These are phyloP conservation scores for Brachionus calyciflorus DNA, from an alignment of 1,140 invertebrate genomes.

Conservation along the genomic window DNA sequence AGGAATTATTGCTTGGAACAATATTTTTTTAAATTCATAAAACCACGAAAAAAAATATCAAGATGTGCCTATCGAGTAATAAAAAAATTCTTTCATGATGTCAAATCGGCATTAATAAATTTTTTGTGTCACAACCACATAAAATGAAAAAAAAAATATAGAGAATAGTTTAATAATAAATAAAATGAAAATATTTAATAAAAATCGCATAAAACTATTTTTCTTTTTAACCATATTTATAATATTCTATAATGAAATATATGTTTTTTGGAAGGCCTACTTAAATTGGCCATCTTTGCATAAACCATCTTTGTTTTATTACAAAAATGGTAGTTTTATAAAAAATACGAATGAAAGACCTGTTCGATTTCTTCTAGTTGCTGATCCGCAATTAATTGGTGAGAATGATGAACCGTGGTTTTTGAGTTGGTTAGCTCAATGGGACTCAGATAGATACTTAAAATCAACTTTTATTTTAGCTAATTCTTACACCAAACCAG, in stretches of 20 bases:
- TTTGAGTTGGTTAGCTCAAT: constrained; percentile 64
- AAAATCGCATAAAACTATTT: neutral
- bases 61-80: too few relatives aligned
- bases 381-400: constrained; percentile 87
- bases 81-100: too few relatives aligned
- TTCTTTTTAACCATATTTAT: neutral
- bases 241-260: constrained; percentile 28
- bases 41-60: constrained; percentile 6
- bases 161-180: neutral
- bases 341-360: constrained; percentile 1
- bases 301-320: constrained; percentile 1
- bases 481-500: constrained; percentile 71
- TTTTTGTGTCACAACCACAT: neutral
- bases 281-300: constrained; percentile 29
- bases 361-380: constrained; percentile 68
- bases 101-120: too few relatives aligned
- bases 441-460: constrained; percentile 81
- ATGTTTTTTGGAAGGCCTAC: neutral
- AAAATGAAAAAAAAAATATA: neutral
- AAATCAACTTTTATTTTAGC: constrained; percentile 73
- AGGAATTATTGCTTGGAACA: too few relatives aligned
- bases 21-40: too few relatives aligned
- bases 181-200: neutral
- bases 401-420: constrained; percentile 68
- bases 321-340: neutral